Evolutionary conservation across 1,140 invertebrate genomes (phyloP), one percentile per base, ranked within the genome.

Genomic region (Saccostrea glomerata): DNA sequence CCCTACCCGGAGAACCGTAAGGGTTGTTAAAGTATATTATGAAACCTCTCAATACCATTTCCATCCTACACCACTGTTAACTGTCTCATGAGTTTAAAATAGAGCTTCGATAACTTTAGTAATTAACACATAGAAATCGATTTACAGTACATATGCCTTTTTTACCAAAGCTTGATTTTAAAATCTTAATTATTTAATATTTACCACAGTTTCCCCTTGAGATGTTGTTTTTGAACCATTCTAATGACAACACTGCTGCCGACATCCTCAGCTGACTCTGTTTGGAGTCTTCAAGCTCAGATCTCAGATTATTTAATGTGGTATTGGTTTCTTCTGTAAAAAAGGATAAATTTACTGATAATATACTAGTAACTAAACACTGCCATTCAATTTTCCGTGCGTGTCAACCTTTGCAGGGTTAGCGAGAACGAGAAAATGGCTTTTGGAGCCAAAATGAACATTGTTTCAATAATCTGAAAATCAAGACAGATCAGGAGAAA

Each of bases 201-300:
- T 82, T 47, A 82, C 73, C 73, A 30, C 73, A 82, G 15, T 82
- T 82, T 82, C 73, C 73, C 58, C n/a, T 63, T 4, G 73, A 82
- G 5, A 82, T 82, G 17, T 82, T 82, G 40, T 82, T 82, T 82
- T 82, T 82, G 17, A 82, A 82, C 73, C 73, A 82, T 82, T 82
- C 73, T 30, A 82, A 23, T 15, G 73, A 82, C 25, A 82, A 23
- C 5, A 82, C 73, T 0, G 73, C 73, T 20, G 73, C 73, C 17
- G 73, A n/a, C 23, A 82, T 30, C 17, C 17, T 82, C 25, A 82
- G 25, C 25, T 82, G 40, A 30, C 23, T 82, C 73, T 82, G 73
- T 30, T 82, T n/a, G 20, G 73, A 15, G 25, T 82, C 73, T 47
- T n/a, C 73, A n/a, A 82, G 23, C 23, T 82, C 73, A 15, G 73